Conservation (phyloP, 2,888 invertebrate species). For the Exocentrus adspersus region DNA sequence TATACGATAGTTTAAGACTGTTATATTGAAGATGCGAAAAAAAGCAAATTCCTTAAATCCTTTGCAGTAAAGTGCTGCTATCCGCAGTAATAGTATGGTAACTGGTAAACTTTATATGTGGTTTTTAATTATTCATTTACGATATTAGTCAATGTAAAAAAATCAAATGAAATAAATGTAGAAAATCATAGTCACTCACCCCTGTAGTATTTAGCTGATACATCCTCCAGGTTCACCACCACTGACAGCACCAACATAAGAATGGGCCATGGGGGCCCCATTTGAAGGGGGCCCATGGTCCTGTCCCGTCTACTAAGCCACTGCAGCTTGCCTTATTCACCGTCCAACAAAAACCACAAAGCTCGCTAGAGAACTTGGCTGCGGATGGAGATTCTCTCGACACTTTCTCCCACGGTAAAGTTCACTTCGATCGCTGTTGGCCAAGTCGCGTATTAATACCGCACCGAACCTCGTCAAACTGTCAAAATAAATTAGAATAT, state of each 20-base stretch:
- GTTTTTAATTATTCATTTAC: too few species aligned
- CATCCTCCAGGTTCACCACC: conserved; percentile 17
- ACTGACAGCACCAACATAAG: conserved; percentile 30
- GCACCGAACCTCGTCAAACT: conserved; percentile 16
- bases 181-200: conserved; percentile 27
- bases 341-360: conserved; percentile 15
- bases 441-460: conserved; percentile 4
- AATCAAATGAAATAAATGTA: too few species aligned
- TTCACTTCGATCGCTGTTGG: neutral
- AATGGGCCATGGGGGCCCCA: conserved; percentile 39
- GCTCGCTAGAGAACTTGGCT: neutral
- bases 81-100: too few species aligned
- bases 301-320: conserved; percentile 12
- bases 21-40: too few species aligned
- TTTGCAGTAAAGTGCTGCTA: too few species aligned
- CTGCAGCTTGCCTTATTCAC: conserved; percentile 11
- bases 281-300: conserved; percentile 28
- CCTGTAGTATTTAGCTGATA: conserved; percentile 29
- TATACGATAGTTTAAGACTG: too few species aligned
- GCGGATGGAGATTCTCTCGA: neutral
- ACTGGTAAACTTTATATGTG: too few species aligned
- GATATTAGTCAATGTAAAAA: too few species aligned
- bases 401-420: neutral
- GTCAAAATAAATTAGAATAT: conserved; percentile 25
- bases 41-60: too few species aligned